Conservation (phyloP, 2,113 vertebrate genomes). For the Pygathrix nemaeus region DNA sequence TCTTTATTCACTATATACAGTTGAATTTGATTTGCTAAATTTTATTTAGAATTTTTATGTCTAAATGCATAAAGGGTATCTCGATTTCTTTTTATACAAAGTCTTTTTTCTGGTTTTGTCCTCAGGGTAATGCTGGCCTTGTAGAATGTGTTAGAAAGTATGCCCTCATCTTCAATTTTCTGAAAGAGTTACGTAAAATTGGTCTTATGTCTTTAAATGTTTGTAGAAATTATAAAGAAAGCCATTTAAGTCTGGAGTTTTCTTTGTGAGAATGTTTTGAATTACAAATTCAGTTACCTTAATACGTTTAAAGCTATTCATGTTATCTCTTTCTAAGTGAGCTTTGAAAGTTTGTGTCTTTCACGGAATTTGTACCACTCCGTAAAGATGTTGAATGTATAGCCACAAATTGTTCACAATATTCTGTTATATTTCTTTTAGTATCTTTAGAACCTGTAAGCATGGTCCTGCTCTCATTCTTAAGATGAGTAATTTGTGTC, state of each 20-base stretch:
- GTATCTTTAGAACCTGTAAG: not conserved
- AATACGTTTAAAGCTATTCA: not conserved
- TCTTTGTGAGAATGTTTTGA: not conserved
- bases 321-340: not conserved
- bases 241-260: not conserved
- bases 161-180: not conserved
- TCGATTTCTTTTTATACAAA: not conserved
- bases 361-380: not conserved
- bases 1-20: not conserved
- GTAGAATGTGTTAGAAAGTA: not conserved
- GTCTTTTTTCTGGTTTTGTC: not conserved
- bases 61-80: not conserved
- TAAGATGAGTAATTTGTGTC: not conserved
- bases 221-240: not conserved
- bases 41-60: not conserved
- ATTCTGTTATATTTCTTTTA: not conserved
- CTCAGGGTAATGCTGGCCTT: not conserved
- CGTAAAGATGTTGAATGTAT: not conserved
- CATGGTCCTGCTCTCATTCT: not conserved
- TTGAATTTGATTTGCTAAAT: not conserved
- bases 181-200: not conserved
- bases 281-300: not conserved
- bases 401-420: not conserved
- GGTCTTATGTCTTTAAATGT: not conserved
- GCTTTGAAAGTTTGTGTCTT: not conserved